Conservation (phyloP, 2,113 vertebrate genomes). For the Ciconia stormi region DNA sequence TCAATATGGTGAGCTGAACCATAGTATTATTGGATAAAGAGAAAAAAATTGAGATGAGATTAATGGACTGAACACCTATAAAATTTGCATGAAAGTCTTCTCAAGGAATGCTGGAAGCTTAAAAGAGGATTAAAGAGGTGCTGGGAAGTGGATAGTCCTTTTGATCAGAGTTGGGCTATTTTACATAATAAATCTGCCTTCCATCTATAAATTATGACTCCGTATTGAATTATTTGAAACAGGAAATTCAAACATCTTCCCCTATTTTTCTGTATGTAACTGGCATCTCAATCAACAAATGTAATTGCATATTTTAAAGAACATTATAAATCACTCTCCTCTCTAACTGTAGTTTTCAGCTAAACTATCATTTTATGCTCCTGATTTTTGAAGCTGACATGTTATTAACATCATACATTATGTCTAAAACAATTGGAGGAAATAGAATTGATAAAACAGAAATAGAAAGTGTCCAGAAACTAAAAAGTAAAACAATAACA, state of each 20-base stretch:
- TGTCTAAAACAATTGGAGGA: constrained; percentile 19
- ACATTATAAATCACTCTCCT: constrained; percentile 13
- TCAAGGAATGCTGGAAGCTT: constrained; percentile 5
- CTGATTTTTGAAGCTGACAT: constrained; percentile 15
- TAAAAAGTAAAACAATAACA: constrained; percentile 40
- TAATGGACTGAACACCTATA: constrained; percentile 10
- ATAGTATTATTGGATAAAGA: background rate
- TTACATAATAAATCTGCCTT: background rate
- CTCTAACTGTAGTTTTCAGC: background rate
- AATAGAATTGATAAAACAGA: constrained; percentile 39
- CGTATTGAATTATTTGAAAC: constrained; percentile 8
- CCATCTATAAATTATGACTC: background rate
- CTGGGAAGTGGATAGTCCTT: background rate
- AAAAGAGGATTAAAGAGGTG: background rate
- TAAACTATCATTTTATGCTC: background rate
- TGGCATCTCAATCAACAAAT: constrained; percentile 24
- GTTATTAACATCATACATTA: constrained; percentile 41
- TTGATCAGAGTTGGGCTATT: background rate
- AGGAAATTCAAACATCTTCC: background rate
- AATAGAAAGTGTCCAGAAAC: constrained; percentile 41
- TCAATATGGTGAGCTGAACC: background rate
- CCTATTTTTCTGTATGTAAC: background rate
- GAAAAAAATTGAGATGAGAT: background rate
- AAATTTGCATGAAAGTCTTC: constrained; percentile 18
- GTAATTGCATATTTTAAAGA: constrained; percentile 14